Base-by-base conservation (phyloP, 2,113 vertebrate species). In the Aptenodytes patagonicus region DNA sequence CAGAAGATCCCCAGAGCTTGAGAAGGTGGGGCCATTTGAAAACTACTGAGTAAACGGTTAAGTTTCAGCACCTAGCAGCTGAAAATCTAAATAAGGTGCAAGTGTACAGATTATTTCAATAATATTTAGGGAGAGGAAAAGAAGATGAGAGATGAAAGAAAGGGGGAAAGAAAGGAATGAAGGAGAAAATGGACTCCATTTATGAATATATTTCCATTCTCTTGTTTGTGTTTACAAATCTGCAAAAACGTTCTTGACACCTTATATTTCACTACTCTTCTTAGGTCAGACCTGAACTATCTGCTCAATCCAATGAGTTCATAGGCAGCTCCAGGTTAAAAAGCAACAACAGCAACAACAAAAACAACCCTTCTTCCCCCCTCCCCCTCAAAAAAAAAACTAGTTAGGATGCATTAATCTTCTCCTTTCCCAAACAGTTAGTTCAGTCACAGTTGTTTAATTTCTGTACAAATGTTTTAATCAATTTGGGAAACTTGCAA, bases 381-480 rank as follows among this genome's bases (percentile, higher is more conserved):
- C 6, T 52, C 2, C 5, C 2, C 8, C 5, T 18, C 9, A 38
- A 42, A 73, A 47, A 62, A 2, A 21, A 3, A 1, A 2, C 22
- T 60, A 26, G 1, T 65, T 85, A 76, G 5, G 11, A 8, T 85
- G 15, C 29, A 64, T 52, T 58, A 36, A 31, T 72, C 14, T 57
- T 42, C 26, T 60, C 21, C 14, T 91, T 87, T 68, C 28, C 9
- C 20, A 68, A 82, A 42, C 1, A 49, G 5, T 60, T 29, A 47
- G 12, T 64, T 60, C 32, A 71, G n/a, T 68, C 18, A 47, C 17
- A 78, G 16, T 13, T 55, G 13, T 38, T 57, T 38, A 64, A 87
- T 76, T 84, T 70, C 21, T 68, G 18, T 34, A 60, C 3, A 89
- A 78, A 57, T 68, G 9, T 61, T 93, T 85, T 55, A 90, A 73